Conservation (phyloP, 2,797 vertebrate genomes). For the Myripristis murdjan region DNA sequence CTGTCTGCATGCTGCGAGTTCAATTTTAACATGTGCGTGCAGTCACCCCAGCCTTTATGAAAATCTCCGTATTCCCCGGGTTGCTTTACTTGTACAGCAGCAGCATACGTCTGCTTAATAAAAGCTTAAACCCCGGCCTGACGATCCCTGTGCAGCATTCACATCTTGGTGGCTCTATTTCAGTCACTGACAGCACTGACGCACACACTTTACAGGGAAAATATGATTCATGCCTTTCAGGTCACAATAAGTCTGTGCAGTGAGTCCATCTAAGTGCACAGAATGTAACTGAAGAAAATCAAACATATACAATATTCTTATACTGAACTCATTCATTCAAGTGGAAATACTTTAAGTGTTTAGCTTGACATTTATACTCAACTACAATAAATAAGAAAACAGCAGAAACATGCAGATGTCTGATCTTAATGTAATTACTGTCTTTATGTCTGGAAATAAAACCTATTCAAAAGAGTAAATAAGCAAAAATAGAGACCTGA, state of each 20-base stretch:
- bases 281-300: neutral
- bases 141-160: conserved; percentile 51
- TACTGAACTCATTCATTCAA: no score
- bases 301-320: neutral
- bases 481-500: no score
- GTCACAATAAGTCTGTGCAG: conserved; percentile 15
- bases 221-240: conserved; percentile 19
- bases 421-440: no score
- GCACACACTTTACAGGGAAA: conserved; percentile 25
- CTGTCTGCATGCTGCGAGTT: neutral
- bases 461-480: no score
- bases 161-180: conserved; percentile 58
- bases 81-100: conserved; percentile 22
- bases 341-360: no score
- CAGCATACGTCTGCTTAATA: conserved; percentile 45
- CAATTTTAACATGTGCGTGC: neutral
- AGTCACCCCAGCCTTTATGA: conserved; percentile 15
- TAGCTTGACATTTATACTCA: no score
- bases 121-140: conserved; percentile 48
- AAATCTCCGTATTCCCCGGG: conserved; percentile 10
- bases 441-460: no score
- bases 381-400: no score
- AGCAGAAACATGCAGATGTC: no score
- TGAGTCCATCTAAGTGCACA: neutral
- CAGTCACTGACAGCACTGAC: conserved; percentile 28